phyloP scores from a whole-genome alignment of 1,140 invertebrate genomes.

The Bactericera cockerelli region DNA sequence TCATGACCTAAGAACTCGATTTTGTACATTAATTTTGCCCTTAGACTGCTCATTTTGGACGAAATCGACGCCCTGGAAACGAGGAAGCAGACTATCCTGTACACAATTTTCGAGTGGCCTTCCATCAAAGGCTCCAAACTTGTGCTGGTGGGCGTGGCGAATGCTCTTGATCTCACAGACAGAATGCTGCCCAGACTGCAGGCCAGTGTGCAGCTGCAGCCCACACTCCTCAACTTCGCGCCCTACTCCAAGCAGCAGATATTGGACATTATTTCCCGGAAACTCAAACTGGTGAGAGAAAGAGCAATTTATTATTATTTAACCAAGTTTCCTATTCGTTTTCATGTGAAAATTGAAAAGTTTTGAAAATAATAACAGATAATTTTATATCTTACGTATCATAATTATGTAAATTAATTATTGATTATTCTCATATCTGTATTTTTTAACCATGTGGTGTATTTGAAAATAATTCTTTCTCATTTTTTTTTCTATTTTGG shows the following conservation, averaged over 20 bases:
- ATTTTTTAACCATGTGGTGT: no score
- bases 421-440: no score
- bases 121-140: constrained; percentile 47
- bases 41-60: constrained; percentile 80
- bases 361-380: no score
- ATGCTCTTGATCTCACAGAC: constrained; percentile 89
- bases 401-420: no score
- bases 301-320: constrained; percentile 6
- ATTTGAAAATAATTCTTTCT: no score
- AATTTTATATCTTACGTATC: no score
- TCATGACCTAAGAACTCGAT: no score
- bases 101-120: constrained; percentile 90
- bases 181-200: constrained; percentile 75
- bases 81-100: constrained; percentile 73
- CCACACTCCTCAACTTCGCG: constrained; percentile 71
- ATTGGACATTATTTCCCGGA: constrained; percentile 60
- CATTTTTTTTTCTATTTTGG: no score
- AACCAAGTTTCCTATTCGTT: not conserved
- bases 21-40: no score
- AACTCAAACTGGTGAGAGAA: constrained; percentile 47
- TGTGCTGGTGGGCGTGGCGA: constrained; percentile 83
- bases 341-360: not conserved
- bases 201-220: constrained; percentile 48
- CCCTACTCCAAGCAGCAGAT: constrained; percentile 86
- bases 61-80: constrained; percentile 87